phyloP scores from a whole-genome alignment of 1,140 invertebrate genomes.

The Bacillus rossius region DNA sequence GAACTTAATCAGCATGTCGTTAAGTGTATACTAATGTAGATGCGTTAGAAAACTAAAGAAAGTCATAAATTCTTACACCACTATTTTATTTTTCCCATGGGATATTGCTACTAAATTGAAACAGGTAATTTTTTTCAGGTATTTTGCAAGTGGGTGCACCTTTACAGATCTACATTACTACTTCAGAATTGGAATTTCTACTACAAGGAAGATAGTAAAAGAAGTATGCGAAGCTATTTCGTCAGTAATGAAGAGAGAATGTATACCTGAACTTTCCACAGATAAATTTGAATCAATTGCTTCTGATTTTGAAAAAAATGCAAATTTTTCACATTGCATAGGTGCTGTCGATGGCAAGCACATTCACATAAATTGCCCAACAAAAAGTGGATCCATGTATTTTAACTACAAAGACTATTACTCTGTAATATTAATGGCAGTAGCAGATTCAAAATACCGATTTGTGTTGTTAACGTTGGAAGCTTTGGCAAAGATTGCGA shows the following conservation, averaged over 20 bases:
- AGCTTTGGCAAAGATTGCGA: slow-evolving; percentile 25
- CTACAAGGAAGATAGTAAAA: background rate
- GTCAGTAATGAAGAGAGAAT: background rate
- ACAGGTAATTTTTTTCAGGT: no score
- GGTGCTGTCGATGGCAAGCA: slow-evolving; percentile 25
- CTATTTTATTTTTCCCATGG: no score
- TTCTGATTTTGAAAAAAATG: slow-evolving; percentile 1
- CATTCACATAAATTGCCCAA: slow-evolving; percentile 25
- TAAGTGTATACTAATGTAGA: no score
- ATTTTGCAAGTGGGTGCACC: no score
- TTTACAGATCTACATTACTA: no score
- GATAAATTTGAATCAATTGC: background rate
- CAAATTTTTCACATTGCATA: slow-evolving; percentile 31
- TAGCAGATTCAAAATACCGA: slow-evolving; percentile 30
- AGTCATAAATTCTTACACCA: no score
- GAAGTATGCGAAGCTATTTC: background rate
- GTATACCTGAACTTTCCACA: background rate
- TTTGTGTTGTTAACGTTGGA: slow-evolving; percentile 32
- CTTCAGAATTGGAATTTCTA: background rate
- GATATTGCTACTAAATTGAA: no score
- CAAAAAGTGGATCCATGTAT: slow-evolving; percentile 25
- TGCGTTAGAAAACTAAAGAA: no score
- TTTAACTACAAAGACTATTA: slow-evolving; percentile 36
- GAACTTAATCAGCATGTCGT: no score
- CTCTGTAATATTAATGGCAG: slow-evolving; percentile 30